Evolutionary conservation across 2,888 invertebrate species (phyloP), one percentile per base, ranked within the genome.

Genomic region (Chrysolina haemoptera): DNA sequence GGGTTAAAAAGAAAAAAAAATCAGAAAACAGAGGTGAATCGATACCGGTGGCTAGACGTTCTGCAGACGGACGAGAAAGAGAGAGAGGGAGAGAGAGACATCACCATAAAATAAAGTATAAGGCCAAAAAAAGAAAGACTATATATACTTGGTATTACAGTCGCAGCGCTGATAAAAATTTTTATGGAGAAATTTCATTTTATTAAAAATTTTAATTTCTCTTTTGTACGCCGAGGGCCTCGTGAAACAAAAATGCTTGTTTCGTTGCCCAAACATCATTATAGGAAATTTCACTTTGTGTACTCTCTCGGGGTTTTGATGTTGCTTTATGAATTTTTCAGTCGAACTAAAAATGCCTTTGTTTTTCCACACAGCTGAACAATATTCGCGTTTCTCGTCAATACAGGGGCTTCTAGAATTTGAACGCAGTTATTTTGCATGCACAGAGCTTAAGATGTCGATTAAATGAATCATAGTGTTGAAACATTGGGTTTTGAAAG

Each of bases 11-110:
- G 62, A 71, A 66, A 66, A 77, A 78, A 78, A 77, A 72, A 73
- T 67, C 70, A 69, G 72, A 73, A 79, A 79, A 79, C 71, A 76
- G 78, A 79, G 80, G 79, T 70, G 75, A 80, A 82, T 83, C 83
- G 81, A 83, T 83, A 83, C 76, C 78, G 77, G 75, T 76, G 83
- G 82, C 83, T 83, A 83, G 83, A 83, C 82, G 79, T 79, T 78
- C 73, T 74, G 79, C 78, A 83, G 83, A 83, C 83, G 80, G 75
- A 77, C 76, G 79, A 75, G 75, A 80, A 77, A 79, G 75, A 77
- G 75, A 80, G 77, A 79, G 75, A 77, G 77, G 78, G 70, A 73
- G 73, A 80, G 72, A 71, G 73, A 75, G 68, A 55, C 64, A 72
- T 72, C 73, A 75, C 64, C 71, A 74, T 75, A 74, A 73, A 75